A percentile compares a stretch with the other conserved stretches of the same genome.
These are phyloP conservation scores for Scrobipalpa atriplicella DNA, from an alignment of 2,888 invertebrate species.

Conservation along the genomic window DNA sequence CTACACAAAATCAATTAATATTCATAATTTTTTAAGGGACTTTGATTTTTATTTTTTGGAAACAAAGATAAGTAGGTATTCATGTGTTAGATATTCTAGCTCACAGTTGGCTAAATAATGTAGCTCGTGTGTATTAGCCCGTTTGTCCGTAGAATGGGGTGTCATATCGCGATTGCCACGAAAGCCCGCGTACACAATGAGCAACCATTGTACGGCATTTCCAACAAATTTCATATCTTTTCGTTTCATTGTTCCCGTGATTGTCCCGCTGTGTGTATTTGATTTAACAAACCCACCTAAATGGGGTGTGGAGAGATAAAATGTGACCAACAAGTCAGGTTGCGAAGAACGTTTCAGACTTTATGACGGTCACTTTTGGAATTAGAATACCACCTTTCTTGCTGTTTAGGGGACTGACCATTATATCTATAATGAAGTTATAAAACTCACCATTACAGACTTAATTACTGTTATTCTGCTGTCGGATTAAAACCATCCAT, in stretches of 20 bases:
- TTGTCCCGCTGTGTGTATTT: slow-evolving; percentile 40
- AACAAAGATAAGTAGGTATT: no score
- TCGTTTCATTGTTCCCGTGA: slow-evolving; percentile 40
- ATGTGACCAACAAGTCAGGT: slow-evolving; percentile 6
- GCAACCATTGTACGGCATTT: slow-evolving; percentile 44
- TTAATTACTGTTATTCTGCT: not conserved
- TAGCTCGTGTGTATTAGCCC: slow-evolving; percentile 26
- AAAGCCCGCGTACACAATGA: slow-evolving; percentile 49
- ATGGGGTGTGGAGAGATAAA: slow-evolving; percentile 20
- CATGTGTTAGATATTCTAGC: no score
- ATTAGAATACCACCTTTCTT: not conserved
- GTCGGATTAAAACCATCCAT: no score
- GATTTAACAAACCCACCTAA: slow-evolving; percentile 41
- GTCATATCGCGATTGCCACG: slow-evolving; percentile 50
- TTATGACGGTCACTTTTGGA: not conserved
- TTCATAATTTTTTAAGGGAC: no score
- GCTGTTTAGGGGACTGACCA: not conserved
- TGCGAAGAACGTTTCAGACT: slow-evolving; percentile 7
- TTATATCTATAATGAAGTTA: not conserved
- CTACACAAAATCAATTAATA: no score
- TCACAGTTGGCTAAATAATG: not conserved
- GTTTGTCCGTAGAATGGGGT: slow-evolving; percentile 31
- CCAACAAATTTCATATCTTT: slow-evolving; percentile 55
- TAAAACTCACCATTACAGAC: not conserved
- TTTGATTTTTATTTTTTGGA: no score